phyloP scores from a whole-genome alignment of 2,113 vertebrate genomes.

The Thinocorus orbignyianus region DNA sequence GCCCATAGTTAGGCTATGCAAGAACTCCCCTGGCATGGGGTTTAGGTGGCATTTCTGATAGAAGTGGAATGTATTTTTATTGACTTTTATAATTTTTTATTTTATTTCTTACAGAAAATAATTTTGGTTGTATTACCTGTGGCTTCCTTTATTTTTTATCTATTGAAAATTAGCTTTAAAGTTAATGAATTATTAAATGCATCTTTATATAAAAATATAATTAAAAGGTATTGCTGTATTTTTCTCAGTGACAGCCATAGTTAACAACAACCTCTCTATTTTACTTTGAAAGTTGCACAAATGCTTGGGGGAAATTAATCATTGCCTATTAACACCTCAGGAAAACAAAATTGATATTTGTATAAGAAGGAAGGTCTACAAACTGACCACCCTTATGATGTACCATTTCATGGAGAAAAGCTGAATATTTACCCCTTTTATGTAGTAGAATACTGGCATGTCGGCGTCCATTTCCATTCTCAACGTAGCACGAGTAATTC shows the following conservation, averaged over 20 bases:
- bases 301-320: neutral
- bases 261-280: neutral
- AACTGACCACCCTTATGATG: neutral
- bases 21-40: neutral
- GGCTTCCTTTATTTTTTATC: neutral
- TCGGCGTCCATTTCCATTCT: constrained; percentile 93
- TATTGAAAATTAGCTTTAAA: neutral
- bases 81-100: neutral
- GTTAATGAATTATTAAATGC: neutral
- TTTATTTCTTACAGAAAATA: neutral
- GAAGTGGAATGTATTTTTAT: neutral
- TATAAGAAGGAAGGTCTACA: neutral
- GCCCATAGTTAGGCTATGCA: neutral
- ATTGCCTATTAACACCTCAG: neutral
- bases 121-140: neutral
- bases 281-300: neutral
- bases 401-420: neutral
- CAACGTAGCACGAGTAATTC: constrained; percentile 97
- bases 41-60: neutral
- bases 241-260: neutral
- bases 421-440: constrained; percentile 84
- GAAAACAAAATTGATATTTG: neutral
- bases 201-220: neutral
- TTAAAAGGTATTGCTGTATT: neutral
- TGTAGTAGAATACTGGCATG: constrained; percentile 93